Base-by-base conservation (phyloP, 2,797 vertebrate genomes). In the Bradypus variegatus region DNA sequence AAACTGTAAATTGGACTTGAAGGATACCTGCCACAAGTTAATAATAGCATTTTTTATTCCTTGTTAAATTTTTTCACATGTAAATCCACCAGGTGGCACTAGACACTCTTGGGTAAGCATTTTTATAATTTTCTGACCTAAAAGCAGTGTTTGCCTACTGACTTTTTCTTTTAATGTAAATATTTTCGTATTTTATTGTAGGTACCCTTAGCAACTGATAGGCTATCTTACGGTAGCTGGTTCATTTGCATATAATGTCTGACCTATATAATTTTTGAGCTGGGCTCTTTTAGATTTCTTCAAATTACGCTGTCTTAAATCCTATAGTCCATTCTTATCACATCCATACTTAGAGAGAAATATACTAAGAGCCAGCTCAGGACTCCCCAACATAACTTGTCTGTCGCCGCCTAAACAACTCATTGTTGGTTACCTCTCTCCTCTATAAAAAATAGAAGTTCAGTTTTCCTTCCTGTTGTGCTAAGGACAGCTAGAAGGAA, bases 11-110 rank as follows among this genome's bases (percentile, higher is more conserved):
- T 58, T 21, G 9, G 6, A 48, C 23, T 89, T 79, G 10, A n/a
- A 36, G 9, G 58, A 60, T 48, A 19, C 14, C 48, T 4, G 38
- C 36, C 36, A 41, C 21, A 72, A 45, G 31, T 15, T 7, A 33
- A n/a, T 18, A 41, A 80, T 5, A 53, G 10, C 5, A 36, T 9
- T 16, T 45, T 50, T 87, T 41, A 18, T 53, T 82, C 48, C 58
- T 73, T 41, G 2, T 81, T 36, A 23, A 55, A 33, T 86, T 85
- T 87, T 48, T 76, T 55, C 45, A 38, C 60, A 48, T 25, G 7
- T 45, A 4, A 33, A 10, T 45, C 97, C 96, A 97, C 95, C 72
- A 97, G 97, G 92, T 97, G 97, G 96, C 97, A 94, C 94, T 95
- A 89, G 95, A 94, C 55, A 75, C 79, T 88, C 81, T 95, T 2